A percentile compares a stretch with the other conserved stretches of the same genome.
Conservation (phyloP, 2,797 vertebrate species). For the Anabacerthia variegaticeps region DNA sequence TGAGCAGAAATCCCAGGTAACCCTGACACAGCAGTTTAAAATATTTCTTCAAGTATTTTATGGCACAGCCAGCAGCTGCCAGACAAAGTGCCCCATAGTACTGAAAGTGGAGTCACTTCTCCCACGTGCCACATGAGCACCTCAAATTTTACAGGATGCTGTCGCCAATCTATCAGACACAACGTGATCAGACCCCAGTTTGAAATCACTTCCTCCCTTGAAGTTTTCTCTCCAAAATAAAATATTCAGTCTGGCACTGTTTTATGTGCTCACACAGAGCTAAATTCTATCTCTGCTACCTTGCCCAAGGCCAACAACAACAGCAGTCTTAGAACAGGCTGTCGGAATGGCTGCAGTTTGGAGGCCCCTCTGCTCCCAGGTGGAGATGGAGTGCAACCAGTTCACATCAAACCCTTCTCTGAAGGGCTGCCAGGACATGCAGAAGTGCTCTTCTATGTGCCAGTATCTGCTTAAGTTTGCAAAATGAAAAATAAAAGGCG, state of each 20-base stretch:
- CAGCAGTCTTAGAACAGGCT: background rate
- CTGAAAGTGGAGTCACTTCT: background rate
- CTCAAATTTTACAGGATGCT: background rate
- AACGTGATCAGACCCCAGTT: background rate
- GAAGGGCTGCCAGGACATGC: background rate
- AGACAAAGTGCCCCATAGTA: background rate
- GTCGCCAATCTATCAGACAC: background rate
- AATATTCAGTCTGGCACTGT: background rate
- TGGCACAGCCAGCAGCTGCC: background rate
- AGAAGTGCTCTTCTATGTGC: background rate
- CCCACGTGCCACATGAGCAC: rapidly evolving
- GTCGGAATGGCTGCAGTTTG: background rate
- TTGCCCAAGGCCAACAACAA: background rate
- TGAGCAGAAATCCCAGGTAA: background rate
- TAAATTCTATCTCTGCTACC: background rate
- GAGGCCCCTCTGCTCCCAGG: background rate
- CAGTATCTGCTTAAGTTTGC: background rate
- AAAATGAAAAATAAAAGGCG: background rate
- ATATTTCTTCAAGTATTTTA: background rate
- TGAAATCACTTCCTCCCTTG: background rate
- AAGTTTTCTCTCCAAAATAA: background rate
- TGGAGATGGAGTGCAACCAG: background rate
- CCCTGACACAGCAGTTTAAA: background rate
- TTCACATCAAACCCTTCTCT: background rate
- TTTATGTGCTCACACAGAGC: background rate